These are phyloP conservation scores for Laticauda laticaudata DNA, from an alignment of 2,113 vertebrate genomes.

Conservation along the genomic window DNA sequence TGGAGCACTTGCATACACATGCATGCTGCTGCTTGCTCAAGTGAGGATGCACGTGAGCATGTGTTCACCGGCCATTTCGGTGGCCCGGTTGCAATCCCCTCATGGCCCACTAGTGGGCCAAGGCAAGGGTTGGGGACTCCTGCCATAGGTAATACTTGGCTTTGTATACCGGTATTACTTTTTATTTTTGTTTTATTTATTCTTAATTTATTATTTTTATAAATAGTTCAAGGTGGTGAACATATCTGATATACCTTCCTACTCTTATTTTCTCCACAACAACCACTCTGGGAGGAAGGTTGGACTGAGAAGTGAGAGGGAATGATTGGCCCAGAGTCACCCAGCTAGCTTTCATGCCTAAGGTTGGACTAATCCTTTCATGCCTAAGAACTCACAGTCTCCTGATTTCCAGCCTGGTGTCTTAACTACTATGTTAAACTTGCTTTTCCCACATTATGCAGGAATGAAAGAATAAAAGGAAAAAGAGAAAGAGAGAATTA, in stretches of 20 bases:
- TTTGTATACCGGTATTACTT: not conserved
- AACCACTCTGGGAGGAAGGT: not conserved
- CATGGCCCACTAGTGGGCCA: too few species aligned
- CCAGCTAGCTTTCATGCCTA: not conserved
- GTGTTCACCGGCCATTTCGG: not conserved
- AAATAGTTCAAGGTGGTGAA: not conserved
- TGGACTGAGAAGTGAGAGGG: not conserved
- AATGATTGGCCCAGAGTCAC: not conserved
- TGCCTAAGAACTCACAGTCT: not conserved
- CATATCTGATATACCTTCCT: not conserved
- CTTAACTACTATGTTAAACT: not conserved
- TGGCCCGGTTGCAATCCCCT: not conserved
- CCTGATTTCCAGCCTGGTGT: not conserved
- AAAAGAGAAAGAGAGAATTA: conserved; percentile 11
- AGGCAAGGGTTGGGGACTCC: not conserved
- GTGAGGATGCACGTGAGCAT: not conserved
- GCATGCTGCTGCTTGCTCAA: not conserved
- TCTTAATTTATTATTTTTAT: too few species aligned
- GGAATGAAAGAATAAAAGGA: not conserved
- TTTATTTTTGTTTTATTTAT: not conserved
- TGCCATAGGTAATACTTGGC: not conserved
- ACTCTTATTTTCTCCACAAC: not conserved
- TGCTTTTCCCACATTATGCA: not conserved
- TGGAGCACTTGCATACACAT: not conserved
- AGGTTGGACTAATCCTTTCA: not conserved